A percentile compares a stretch with the other conserved stretches of the same genome.
These are phyloP conservation scores for Scolopax mira DNA, from an alignment of 2,113 vertebrate species.

Conservation along the genomic window DNA sequence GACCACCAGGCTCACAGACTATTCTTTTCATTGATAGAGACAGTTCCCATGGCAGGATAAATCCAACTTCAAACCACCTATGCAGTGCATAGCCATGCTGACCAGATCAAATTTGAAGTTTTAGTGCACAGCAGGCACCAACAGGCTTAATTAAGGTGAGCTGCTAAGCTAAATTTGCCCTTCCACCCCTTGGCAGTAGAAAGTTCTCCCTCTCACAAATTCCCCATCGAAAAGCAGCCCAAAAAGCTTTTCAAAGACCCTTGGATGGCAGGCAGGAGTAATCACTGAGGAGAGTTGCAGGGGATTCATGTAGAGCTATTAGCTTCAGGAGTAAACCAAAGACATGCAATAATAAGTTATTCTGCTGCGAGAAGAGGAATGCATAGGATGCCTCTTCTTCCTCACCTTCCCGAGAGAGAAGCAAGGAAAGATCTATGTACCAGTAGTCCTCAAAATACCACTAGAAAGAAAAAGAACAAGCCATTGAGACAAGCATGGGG, in stretches of 20 bases:
- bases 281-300: background rate
- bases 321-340: background rate
- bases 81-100: conserved; percentile 9
- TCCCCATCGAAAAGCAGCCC: background rate
- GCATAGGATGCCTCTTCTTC: background rate
- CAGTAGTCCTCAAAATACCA: background rate
- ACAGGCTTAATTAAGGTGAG: conserved; percentile 46
- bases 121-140: background rate
- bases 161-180: background rate
- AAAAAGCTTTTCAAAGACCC: background rate
- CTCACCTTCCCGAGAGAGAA: background rate
- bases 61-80: conserved; percentile 60
- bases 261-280: background rate
- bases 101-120: conserved; percentile 66
- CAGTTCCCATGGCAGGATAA: conserved; percentile 61
- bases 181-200: background rate
- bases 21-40: conserved; percentile 52
- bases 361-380: background rate
- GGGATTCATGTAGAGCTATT: background rate
- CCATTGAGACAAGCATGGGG: background rate
- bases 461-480: background rate
- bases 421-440: background rate
- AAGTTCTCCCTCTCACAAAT: background rate
- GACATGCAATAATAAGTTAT: background rate
- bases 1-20: conserved; percentile 28